Percentiles rank a stretch among this genome's conserved stretches.
phyloP scores from a whole-genome alignment of 2,888 invertebrate genomes.

The Allolobophora icterica region DNA sequence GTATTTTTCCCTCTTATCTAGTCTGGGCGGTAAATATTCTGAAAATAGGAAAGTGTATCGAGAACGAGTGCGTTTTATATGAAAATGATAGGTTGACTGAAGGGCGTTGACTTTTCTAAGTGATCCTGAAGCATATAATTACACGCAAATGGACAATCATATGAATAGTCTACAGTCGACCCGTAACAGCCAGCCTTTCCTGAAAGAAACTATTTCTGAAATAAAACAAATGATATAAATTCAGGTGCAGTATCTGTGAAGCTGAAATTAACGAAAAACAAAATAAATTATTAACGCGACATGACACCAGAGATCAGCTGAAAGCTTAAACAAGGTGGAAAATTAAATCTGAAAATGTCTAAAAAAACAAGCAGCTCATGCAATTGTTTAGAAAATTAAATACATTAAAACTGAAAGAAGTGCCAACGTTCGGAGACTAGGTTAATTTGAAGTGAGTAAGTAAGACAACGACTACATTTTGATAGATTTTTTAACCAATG shows the following conservation, averaged over 20 bases:
- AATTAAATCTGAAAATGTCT: background rate
- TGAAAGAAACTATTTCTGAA: background rate
- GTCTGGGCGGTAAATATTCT: background rate
- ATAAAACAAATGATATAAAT: background rate
- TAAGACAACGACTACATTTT: background rate
- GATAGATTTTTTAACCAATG: background rate
- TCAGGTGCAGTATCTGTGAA: background rate
- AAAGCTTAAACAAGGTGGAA: background rate
- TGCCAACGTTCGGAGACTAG: background rate
- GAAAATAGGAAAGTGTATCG: no score
- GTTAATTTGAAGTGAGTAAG: background rate
- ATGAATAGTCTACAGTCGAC: background rate
- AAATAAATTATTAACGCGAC: background rate
- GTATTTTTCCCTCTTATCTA: no score
- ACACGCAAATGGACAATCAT: background rate
- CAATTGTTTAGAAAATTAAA: background rate
- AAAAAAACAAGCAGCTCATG: background rate
- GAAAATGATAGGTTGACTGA: background rate
- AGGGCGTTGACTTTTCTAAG: background rate
- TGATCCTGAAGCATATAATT: no score
- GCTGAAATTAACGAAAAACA: background rate
- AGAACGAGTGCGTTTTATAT: no score
- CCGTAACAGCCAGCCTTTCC: background rate
- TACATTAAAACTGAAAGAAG: background rate
- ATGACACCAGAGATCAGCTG: background rate